Percentiles rank a stretch among this genome's conserved stretches.
Conservation (phyloP, 2,888 invertebrate species). For the Teinopalpus imperialis region DNA sequence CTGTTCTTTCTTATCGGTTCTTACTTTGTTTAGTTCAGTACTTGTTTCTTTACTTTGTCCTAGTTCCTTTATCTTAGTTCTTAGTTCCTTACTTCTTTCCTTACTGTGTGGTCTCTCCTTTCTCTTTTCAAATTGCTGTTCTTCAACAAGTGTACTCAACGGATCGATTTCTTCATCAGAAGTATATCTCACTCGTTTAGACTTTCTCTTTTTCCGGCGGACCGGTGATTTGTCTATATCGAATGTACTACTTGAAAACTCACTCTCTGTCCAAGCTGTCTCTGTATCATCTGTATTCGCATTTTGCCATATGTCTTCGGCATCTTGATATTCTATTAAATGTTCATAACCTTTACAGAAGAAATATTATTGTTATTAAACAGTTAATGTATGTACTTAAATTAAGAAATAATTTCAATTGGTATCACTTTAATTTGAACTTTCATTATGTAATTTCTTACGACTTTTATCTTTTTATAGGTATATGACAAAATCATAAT, state of each 20-base stretch:
- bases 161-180: slow-evolving; percentile 58
- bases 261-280: slow-evolving; percentile 37
- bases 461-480: too few species aligned
- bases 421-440: too few species aligned
- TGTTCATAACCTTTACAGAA: slow-evolving; percentile 68
- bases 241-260: slow-evolving; percentile 43
- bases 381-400: too few species aligned
- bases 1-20: slow-evolving; percentile 34
- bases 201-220: slow-evolving; percentile 46
- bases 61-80: slow-evolving; percentile 29
- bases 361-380: slow-evolving; percentile 16
- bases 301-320: slow-evolving; percentile 58
- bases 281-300: slow-evolving; percentile 30
- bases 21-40: slow-evolving; percentile 29
- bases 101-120: slow-evolving; percentile 55
- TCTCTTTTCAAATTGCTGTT: slow-evolving; percentile 45
- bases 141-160: slow-evolving; percentile 48
- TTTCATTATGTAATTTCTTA: too few species aligned
- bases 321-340: slow-evolving; percentile 61
- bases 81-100: slow-evolving; percentile 47
- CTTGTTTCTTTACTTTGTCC: slow-evolving; percentile 37
- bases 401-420: too few species aligned
- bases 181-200: slow-evolving; percentile 32
- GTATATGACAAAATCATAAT: too few species aligned
- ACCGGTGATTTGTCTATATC: slow-evolving; percentile 31